A percentile compares a stretch with the other conserved stretches of the same genome.
Conservation (phyloP, 2,888 invertebrate genomes). For the Erebia palarica region DNA sequence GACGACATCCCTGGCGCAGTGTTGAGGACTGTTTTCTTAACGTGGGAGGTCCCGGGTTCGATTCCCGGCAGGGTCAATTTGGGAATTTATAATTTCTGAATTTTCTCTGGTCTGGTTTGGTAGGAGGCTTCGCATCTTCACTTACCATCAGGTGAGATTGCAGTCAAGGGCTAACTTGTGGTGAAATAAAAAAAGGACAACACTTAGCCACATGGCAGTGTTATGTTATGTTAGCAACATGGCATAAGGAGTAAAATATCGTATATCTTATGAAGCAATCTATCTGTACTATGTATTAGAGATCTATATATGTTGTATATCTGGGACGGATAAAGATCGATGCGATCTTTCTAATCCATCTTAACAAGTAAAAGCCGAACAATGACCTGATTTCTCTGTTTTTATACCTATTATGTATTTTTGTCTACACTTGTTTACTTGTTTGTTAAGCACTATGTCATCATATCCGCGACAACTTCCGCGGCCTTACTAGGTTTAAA, state of each 20-base stretch:
- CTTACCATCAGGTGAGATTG: too few species aligned
- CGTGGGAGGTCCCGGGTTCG: too few species aligned
- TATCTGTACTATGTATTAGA: background rate
- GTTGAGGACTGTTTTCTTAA: too few species aligned
- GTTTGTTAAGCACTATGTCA: background rate
- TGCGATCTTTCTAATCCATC: background rate
- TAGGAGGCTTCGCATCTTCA: too few species aligned
- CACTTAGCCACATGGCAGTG: constrained; percentile 20
- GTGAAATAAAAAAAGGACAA: background rate
- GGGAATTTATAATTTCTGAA: too few species aligned
- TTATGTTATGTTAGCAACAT: too few species aligned
- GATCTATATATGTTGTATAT: background rate
- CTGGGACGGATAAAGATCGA: constrained; percentile 15
- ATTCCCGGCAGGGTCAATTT: too few species aligned
- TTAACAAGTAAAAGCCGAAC: background rate
- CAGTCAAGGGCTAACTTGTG: too few species aligned
- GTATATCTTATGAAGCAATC: background rate
- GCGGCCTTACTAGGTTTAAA: too few species aligned
- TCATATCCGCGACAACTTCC: too few species aligned
- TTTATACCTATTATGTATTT: background rate
- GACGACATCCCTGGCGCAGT: too few species aligned
- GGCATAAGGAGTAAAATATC: constrained; percentile 40
- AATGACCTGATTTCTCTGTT: constrained; percentile 1
- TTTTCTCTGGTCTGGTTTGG: too few species aligned
- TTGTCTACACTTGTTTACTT: background rate